Evolutionary conservation across 1,140 invertebrate genomes (phyloP), one percentile per base, ranked within the genome.

Genomic region (Melipona quadrifasciata): DNA sequence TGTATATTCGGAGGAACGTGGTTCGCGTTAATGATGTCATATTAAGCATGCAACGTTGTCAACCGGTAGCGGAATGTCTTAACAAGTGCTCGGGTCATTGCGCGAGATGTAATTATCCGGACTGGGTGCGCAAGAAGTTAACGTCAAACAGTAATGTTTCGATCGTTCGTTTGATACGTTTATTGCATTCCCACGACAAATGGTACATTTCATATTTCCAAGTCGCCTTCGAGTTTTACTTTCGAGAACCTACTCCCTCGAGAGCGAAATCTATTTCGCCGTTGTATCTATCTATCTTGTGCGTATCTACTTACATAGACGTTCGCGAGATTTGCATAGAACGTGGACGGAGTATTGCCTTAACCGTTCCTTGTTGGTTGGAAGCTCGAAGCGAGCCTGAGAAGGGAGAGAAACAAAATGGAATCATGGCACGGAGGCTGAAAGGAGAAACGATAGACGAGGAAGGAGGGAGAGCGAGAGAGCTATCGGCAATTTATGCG

Each of bases 21-120:
- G 81, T 55, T 61, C 64, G 77, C 77, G 87, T 80, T 88, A 88
- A 88, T 76, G 82, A 88, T 76, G 65, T 58, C 65, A 76, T 86
- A 68, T 84, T 77, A 65, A 47, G 27, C 82, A 53, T 74, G 78
- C 84, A 58, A 78, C 82, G 80, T 71, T 82, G 82, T 88, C 86
- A 84, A 84, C 86, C 72, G 58, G 67, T 55, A 77, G 55, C 65
- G 39, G 39, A 83, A 88, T 82, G 90, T 87, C 88, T 89, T 90
- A 87, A 87, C 90, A 90, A 92, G 92, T 91, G 89, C 88, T 87
- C 84, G 92, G 39, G 85, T 87, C 87, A 89, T 91, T 90, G 89
- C 86, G 88, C 55, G 88, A 90, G 89, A 81, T 78, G 82, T 89
- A 91, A 91, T 91, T 92, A 92, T 90, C 89, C 89, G 87, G 87